Evolutionary conservation across 2,113 vertebrate species (phyloP).

Genomic region (Nothoprocta perdicaria): DNA sequence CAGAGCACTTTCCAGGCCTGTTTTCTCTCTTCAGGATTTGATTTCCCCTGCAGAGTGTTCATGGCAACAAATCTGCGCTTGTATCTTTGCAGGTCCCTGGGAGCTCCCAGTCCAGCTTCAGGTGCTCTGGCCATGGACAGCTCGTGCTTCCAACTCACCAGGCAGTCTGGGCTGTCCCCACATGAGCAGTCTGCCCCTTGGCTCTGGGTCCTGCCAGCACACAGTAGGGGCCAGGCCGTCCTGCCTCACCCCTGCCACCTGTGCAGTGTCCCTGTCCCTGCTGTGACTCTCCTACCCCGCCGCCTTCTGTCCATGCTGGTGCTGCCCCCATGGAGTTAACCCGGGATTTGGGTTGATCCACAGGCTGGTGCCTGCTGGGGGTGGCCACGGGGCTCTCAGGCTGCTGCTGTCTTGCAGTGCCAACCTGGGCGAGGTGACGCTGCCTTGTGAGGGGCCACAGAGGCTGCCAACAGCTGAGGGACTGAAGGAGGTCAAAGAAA

Average conservation of each 20-base stretch:
- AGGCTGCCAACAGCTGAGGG: neutral
- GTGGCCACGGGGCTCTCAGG: neutral
- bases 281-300: neutral
- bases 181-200: fast-evolving
- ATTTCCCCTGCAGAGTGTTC: neutral
- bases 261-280: too few species aligned
- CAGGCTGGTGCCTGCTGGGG: neutral
- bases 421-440: neutral
- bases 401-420: neutral
- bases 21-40: neutral
- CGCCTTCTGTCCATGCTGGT: neutral
- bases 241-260: too few species aligned
- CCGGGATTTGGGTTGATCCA: neutral
- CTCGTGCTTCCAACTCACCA: neutral
- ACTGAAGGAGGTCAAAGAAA: neutral
- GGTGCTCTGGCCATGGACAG: neutral
- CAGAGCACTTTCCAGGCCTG: neutral
- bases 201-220: neutral
- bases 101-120: neutral
- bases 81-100: neutral
- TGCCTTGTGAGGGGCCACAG: neutral
- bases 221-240: too few species aligned
- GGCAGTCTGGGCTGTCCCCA: too few species aligned
- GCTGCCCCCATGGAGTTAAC: neutral
- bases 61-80: neutral